A percentile compares a stretch with the other conserved stretches of the same genome.
phyloP scores from a whole-genome alignment of 2,888 invertebrate species.

The Ctena decussata region DNA sequence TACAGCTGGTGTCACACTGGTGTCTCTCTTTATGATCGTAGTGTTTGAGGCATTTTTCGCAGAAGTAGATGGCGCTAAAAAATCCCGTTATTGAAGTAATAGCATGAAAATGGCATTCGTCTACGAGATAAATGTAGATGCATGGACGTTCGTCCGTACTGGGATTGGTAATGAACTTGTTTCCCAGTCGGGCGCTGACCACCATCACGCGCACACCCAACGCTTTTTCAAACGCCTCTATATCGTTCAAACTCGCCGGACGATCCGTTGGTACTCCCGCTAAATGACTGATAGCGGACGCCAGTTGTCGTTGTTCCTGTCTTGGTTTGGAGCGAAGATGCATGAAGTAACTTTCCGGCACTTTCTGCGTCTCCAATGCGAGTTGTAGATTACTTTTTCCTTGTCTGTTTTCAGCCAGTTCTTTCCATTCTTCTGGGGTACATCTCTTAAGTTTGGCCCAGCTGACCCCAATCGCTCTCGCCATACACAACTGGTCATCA shows the following conservation, averaged over 20 bases:
- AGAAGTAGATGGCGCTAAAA: neutral
- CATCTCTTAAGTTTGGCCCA: too few species aligned
- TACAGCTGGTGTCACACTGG: too few species aligned
- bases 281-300: neutral
- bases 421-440: too few species aligned
- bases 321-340: conserved; percentile 2
- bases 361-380: conserved; percentile 32
- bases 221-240: conserved; percentile 16
- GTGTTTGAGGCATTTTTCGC: neutral
- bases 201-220: conserved; percentile 23
- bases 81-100: neutral
- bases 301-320: neutral
- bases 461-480: too few species aligned
- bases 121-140: too few species aligned
- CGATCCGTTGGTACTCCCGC: conserved; percentile 1
- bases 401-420: conserved; percentile 27
- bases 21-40: too few species aligned
- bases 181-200: conserved; percentile 26
- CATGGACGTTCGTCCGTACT: too few species aligned
- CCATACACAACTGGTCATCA: conserved; percentile 35
- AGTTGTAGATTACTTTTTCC: too few species aligned
- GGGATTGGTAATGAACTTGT: conserved; percentile 23
- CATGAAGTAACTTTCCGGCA: conserved; percentile 29
- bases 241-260: conserved; percentile 24
- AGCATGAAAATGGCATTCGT: too few species aligned